These are phyloP conservation scores for Sisor rabdophorus DNA, from an alignment of 2,113 vertebrate species.

Conservation along the genomic window DNA sequence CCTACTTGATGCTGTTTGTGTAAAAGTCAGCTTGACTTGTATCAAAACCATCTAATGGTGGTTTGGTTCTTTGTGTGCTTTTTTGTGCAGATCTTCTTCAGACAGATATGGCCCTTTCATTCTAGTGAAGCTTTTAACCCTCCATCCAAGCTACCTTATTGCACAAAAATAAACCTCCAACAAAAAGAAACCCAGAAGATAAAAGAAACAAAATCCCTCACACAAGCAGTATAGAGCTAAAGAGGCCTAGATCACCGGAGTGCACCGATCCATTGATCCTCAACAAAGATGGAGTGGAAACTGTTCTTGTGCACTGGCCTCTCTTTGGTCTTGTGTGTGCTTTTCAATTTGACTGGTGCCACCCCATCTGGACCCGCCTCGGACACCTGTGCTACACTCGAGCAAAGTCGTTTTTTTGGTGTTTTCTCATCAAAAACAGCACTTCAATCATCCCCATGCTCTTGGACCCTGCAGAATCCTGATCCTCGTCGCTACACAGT, in stretches of 20 bases:
- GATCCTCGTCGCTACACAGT: conserved; percentile 94
- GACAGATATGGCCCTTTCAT: conserved; percentile 51
- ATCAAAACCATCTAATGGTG: neutral
- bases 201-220: conserved; percentile 41
- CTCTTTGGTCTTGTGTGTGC: conserved; percentile 58
- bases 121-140: conserved; percentile 52
- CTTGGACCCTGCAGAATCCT: conserved; percentile 97
- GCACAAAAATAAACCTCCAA: conserved; percentile 48
- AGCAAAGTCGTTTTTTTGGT: conserved; percentile 94
- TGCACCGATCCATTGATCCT: conserved; percentile 36
- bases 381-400: conserved; percentile 84
- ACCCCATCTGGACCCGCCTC: conserved; percentile 75
- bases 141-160: conserved; percentile 45
- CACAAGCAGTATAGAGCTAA: conserved; percentile 34
- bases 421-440: conserved; percentile 85
- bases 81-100: conserved; percentile 32
- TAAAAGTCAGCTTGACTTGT: neutral
- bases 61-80: conserved; percentile 19
- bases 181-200: conserved; percentile 48
- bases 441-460: conserved; percentile 78
- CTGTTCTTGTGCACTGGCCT: conserved; percentile 48
- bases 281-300: conserved; percentile 62
- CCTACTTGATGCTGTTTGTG: neutral
- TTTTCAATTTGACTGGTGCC: conserved; percentile 57
- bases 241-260: neutral